A percentile compares a stretch with the other conserved stretches of the same genome.
Conservation (phyloP, 2,113 vertebrate genomes). For the Pantherophis guttatus region DNA sequence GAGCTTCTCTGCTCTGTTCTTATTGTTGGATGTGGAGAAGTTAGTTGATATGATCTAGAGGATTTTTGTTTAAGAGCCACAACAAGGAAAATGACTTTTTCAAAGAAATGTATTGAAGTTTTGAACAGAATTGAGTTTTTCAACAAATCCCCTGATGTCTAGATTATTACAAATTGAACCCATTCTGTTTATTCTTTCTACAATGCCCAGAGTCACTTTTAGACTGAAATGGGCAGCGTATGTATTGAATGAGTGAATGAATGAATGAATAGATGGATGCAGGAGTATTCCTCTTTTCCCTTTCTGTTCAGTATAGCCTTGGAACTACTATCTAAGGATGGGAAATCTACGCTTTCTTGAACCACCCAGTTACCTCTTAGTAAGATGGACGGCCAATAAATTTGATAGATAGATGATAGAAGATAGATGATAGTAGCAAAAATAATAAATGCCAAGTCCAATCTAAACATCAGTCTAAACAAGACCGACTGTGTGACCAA, state of each 20-base stretch:
- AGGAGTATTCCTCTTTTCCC: background rate
- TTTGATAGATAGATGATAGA: background rate
- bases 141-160: background rate
- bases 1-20: background rate
- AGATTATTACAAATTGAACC: background rate
- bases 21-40: background rate
- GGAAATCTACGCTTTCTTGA: background rate
- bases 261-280: background rate
- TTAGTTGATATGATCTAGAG: background rate
- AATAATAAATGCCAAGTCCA: background rate
- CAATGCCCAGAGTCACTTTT: background rate
- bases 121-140: background rate
- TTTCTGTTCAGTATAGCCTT: background rate
- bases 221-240: background rate
- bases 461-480: background rate
- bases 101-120: background rate
- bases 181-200: background rate
- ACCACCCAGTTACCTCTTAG: background rate
- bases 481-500: background rate
- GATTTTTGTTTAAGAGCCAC: background rate
- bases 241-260: background rate
- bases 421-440: background rate
- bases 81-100: background rate
- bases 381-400: background rate
- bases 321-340: background rate